Base-by-base conservation (phyloP, 2,113 vertebrate species). In the Bos indicus region DNA sequence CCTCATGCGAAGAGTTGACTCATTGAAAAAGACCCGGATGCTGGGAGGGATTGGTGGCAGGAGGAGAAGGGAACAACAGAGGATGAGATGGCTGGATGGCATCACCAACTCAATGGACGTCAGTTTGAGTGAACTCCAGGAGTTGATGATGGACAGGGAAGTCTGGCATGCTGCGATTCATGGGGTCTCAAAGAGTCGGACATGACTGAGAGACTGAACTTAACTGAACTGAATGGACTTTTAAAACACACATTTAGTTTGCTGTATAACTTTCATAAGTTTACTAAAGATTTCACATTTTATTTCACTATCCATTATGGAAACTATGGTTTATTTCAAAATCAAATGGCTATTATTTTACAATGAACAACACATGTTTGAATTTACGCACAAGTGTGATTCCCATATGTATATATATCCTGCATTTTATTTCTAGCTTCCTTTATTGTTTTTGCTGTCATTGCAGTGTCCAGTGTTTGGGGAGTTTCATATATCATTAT, bases 321-420 rank as follows among this genome's bases (percentile, higher is more conserved):
- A 80, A 92, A 30, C 7, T 8, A 23, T 5, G 1, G 30, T n/a
- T 46, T 7, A 12, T 43, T 40, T 71, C 6, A 19, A 89, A 51
- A 74, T 13, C 54, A 12, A n/a, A 23, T 60, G 56, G 0, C 0
- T 81, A 0, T 11, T 28, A 30, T 23, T 77, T 85, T 56, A 48
- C 5, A 26, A 14, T 33, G 14, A 59, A 64, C 12, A 46, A 36
- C 16, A 60, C 0, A 13, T 1, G 0, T 10, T 85, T 57, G 0
- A 28, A 4, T 16, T 56, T 26, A 56, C 33, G 16, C 0, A 51
- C 2, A 77, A 23, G 10, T 62, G 9, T 33, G 2, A 48, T 33
- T 33, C 15, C 16, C 0, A 25, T 28, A 36, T 33, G 7, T 15
- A 7, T 48, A 4, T n/a, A 5, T 60, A 10, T 40, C 21, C 2